phyloP scores from a whole-genome alignment of 2,888 invertebrate species.

The Zaprionus obscuricornis region DNA sequence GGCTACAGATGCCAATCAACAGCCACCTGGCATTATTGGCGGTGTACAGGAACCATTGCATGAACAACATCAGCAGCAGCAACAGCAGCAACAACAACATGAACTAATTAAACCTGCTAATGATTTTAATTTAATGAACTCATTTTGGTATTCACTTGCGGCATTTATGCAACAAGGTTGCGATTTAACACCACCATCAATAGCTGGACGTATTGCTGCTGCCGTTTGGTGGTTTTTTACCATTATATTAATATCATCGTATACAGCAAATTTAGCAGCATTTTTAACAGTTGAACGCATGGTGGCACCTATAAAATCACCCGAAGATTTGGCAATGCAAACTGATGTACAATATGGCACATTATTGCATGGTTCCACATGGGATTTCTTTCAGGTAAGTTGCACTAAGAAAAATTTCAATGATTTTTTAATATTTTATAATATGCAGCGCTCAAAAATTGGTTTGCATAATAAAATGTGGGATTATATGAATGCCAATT shows the following conservation, averaged over 20 bases:
- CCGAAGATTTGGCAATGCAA: constrained; percentile 95
- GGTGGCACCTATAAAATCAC: constrained; percentile 96
- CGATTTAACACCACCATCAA: constrained; percentile 95
- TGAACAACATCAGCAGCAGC: constrained; percentile 1
- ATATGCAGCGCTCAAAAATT: constrained; percentile 90
- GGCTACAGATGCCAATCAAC: constrained; percentile 61
- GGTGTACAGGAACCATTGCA: no score
- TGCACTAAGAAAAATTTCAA: background rate
- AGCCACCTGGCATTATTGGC: constrained; percentile 80
- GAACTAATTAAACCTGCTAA: constrained; percentile 83
- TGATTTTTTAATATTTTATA: background rate
- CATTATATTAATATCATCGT: constrained; percentile 97
- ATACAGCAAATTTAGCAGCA: constrained; percentile 99
- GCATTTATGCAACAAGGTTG: constrained; percentile 99
- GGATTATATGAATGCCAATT: constrained; percentile 95
- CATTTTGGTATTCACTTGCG: constrained; percentile 98
- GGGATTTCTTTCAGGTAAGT: constrained; percentile 90
- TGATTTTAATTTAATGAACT: constrained; percentile 97
- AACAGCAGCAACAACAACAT: constrained; percentile 38
- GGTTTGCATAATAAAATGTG: constrained; percentile 95
- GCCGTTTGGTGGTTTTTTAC: constrained; percentile 99
- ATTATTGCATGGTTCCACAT: constrained; percentile 90
- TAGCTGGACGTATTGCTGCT: constrained; percentile 92
- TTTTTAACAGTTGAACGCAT: constrained; percentile 98
- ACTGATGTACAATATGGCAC: constrained; percentile 97